These are phyloP conservation scores for Petrolisthes cinctipes DNA, from an alignment of 2,888 invertebrate species.

Conservation along the genomic window DNA sequence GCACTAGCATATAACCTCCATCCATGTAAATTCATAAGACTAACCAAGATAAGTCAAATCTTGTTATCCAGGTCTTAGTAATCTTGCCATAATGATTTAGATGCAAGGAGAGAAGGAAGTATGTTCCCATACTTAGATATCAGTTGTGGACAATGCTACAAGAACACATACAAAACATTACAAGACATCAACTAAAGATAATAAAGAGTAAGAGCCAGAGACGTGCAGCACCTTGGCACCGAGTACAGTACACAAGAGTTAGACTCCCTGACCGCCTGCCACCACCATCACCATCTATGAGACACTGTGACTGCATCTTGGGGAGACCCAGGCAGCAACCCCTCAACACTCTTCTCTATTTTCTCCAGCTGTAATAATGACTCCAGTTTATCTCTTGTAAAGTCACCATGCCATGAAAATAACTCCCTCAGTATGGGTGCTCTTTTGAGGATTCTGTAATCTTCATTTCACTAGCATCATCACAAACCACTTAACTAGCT, in stretches of 20 bases:
- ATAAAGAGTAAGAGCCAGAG: background rate
- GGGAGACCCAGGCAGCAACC: slow-evolving; percentile 42
- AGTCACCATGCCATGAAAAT: too few species aligned
- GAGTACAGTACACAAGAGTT: slow-evolving; percentile 3
- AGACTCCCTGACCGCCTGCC: slow-evolving; percentile 6
- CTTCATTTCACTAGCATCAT: background rate
- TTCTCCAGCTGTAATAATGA: slow-evolving; percentile 45
- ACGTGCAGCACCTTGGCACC: background rate
- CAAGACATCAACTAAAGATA: too few species aligned
- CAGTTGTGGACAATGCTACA: too few species aligned
- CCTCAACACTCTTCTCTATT: slow-evolving; percentile 35
- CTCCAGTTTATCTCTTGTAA: background rate
- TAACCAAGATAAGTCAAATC: too few species aligned
- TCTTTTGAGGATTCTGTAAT: background rate
- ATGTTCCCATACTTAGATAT: too few species aligned
- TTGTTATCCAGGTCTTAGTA: too few species aligned
- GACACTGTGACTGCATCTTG: slow-evolving; percentile 34
- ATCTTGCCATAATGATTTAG: too few species aligned
- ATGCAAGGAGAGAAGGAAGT: too few species aligned
- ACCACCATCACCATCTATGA: slow-evolving; percentile 29
- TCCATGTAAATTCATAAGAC: too few species aligned
- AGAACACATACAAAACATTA: too few species aligned
- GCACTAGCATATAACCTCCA: too few species aligned
- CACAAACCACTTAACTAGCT: background rate
- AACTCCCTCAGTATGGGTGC: too few species aligned